Base-by-base conservation (phyloP, 2,113 vertebrate species). In the Miniopterus natalensis region DNA sequence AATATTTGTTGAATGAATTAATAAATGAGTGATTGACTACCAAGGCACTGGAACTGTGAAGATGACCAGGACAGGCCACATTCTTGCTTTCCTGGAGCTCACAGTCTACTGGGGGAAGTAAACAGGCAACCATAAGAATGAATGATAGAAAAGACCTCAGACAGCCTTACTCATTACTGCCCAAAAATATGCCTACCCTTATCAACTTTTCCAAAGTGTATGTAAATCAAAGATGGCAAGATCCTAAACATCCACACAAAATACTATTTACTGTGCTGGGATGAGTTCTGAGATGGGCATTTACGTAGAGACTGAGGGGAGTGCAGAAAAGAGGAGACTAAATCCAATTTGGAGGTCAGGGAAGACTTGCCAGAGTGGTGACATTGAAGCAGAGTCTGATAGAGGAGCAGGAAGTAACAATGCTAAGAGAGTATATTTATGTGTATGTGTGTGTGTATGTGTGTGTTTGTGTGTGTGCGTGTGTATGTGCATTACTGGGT, bases 161-260 rank as follows among this genome's bases (percentile, higher is more conserved):
- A 59, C 8, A 66, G 25, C 18, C 47, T 55, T 55, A 81, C 8
- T 86, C 36, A 23, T 63, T 25, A 65, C 21, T 47, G 59, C n/a
- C 29, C 29, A 27, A 66, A 88, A 66, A 68, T 27, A 40, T 3
- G 6, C 5, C 25, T 85, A 27, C 36, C 15, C 0, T 14, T 20
- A 74, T 88, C 29, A 80, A 70, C n/a, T 92, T 88, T 68, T 68
- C 9, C 7, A 70, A 94, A 94, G 42, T 88, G 29, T 13, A 14
- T 49, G 36, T 47, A 75, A 94, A 66, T 89, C 66, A 75, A 96
- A 92, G 7, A 88, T 4, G 45, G 36, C 45, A 47, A 40, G 14
- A 61, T 70, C 31, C 40, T 70, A 70, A 47, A 40, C 17, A 47
- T 11, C 86, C 66, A 75, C 53, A 40, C 15, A 55, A 75, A 89